Evolutionary conservation across 2,113 vertebrate species (phyloP).

Genomic region (Chloroceryle aenea): DNA sequence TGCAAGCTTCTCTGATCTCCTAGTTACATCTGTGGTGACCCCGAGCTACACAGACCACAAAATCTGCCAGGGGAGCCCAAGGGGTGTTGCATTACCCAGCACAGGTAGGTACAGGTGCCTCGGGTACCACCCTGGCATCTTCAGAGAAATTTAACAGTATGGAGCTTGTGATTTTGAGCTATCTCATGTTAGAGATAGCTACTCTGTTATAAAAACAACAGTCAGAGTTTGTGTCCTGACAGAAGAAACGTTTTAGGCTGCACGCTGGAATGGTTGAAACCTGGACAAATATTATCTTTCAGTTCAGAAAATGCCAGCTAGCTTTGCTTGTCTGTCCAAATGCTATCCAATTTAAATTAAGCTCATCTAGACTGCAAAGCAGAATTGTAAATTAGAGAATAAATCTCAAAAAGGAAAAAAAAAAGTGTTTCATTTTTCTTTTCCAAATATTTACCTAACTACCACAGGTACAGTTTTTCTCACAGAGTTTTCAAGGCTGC

Average conservation of each 20-base stretch:
- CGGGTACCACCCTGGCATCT: not conserved
- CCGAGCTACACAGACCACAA: not conserved
- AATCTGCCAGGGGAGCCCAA: not conserved
- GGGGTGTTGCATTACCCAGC: not conserved
- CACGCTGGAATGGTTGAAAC: not conserved
- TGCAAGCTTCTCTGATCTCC: not conserved
- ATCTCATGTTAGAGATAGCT: not conserved
- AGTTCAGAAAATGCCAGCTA: not conserved
- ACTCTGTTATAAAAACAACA: not conserved
- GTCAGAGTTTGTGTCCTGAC: not conserved
- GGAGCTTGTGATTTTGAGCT: not conserved
- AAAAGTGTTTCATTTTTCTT: not conserved
- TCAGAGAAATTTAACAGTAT: not conserved
- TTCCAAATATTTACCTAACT: not conserved
- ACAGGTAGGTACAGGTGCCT: accelerated
- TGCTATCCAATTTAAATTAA: not conserved
- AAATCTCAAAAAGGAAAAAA: not conserved
- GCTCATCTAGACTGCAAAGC: not conserved
- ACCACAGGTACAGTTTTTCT: not conserved
- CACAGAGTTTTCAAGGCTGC: not conserved
- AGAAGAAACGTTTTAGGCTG: not conserved
- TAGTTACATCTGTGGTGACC: not conserved
- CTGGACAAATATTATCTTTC: not conserved
- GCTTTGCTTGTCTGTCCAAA: not conserved
- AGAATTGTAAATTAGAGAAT: not conserved